These are phyloP conservation scores for Rhodeus uyekii DNA, from an alignment of 2,797 vertebrate genomes.

Conservation along the genomic window DNA sequence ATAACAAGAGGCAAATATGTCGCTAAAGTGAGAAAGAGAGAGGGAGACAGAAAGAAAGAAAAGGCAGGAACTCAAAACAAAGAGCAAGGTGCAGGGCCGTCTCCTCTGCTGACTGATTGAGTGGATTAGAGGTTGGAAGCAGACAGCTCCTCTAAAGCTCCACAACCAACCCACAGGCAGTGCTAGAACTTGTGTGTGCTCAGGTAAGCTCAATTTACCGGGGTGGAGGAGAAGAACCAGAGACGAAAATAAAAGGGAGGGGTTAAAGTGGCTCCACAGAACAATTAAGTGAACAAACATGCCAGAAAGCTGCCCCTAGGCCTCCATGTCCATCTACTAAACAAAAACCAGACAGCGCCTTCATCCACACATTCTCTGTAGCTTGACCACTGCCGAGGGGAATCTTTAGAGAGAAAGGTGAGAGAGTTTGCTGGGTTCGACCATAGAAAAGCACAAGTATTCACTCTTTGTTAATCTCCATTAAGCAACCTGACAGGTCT, in stretches of 20 bases:
- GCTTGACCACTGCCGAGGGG: conserved; percentile 5
- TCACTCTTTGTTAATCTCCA: conserved; percentile 23
- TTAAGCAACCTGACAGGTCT: conserved; percentile 38
- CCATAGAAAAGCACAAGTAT: neutral
- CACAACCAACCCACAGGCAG: conserved; percentile 56
- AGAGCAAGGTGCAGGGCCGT: conserved; percentile 45
- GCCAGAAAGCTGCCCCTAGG: conserved; percentile 6
- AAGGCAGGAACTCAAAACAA: conserved; percentile 54
- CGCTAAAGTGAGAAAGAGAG: conserved; percentile 12
- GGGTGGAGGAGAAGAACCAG: neutral
- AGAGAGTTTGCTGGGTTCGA: conserved; percentile 14
- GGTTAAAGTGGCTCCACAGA: conserved; percentile 22
- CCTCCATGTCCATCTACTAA: conserved; percentile 1
- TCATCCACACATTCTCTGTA: neutral
- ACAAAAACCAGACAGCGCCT: neutral
- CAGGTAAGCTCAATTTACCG: conserved; percentile 51
- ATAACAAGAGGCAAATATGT: no score
- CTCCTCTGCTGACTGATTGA: conserved; percentile 47
- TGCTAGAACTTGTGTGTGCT: conserved; percentile 46
- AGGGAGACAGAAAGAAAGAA: conserved; percentile 1
- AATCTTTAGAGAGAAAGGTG: neutral
- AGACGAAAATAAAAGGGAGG: conserved; percentile 15
- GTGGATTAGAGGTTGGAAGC: conserved; percentile 58
- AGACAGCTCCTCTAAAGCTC: conserved; percentile 49
- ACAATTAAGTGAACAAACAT: conserved; percentile 50